Evolutionary conservation across 2,888 invertebrate species (phyloP).

Genomic region (Quadriops clusia): DNA sequence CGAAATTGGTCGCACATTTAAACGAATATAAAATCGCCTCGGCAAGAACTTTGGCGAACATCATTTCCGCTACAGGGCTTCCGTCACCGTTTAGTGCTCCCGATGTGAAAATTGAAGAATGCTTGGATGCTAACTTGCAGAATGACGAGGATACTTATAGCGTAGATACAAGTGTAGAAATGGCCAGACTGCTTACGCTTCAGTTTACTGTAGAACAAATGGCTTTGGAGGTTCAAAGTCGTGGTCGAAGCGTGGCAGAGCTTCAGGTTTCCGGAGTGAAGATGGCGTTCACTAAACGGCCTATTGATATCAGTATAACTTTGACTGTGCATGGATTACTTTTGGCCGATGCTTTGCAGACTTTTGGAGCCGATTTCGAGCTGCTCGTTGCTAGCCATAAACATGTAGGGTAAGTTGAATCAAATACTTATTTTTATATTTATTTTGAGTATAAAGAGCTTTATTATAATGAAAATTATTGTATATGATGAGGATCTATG

Average conservation of each 20-base stretch:
- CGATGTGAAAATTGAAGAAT: constrained; percentile 26
- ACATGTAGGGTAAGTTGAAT: constrained; percentile 62
- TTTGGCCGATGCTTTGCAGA: constrained; percentile 89
- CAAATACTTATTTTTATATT: background rate
- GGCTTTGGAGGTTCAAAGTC: constrained; percentile 75
- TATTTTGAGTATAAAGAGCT: no score
- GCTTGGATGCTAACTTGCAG: constrained; percentile 10
- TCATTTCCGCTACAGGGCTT: constrained; percentile 32
- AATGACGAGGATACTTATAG: constrained; percentile 38
- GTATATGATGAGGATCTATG: no score
- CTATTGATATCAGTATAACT: constrained; percentile 62
- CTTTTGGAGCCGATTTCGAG: constrained; percentile 91
- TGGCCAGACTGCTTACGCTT: constrained; percentile 58
- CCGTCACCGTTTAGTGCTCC: constrained; percentile 35
- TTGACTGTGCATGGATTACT: constrained; percentile 86
- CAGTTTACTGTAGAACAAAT: constrained; percentile 83
- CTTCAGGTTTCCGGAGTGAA: constrained; percentile 78
- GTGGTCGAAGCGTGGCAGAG: constrained; percentile 84
- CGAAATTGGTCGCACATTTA: constrained; percentile 77
- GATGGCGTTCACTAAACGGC: constrained; percentile 61
- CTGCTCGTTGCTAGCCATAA: constrained; percentile 88
- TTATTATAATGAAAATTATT: no score
- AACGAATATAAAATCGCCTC: constrained; percentile 80
- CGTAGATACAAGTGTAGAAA: constrained; percentile 40
- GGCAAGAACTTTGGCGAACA: constrained; percentile 44